phyloP scores from a whole-genome alignment of 2,797 vertebrate genomes.

The Ispidina picta region DNA sequence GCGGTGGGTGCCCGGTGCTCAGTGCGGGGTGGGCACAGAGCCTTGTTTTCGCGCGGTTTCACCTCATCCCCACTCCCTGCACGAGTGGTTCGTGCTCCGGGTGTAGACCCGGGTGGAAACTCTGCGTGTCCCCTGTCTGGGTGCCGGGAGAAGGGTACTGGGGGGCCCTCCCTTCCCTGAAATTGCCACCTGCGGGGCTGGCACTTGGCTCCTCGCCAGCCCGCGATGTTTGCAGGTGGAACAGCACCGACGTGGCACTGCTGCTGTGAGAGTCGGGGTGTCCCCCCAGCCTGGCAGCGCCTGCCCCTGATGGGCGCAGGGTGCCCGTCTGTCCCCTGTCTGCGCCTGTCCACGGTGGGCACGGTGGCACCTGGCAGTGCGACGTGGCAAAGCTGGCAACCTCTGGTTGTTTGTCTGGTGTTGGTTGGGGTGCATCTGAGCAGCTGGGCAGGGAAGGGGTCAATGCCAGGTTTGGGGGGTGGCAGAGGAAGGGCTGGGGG shows the following conservation, averaged over 20 bases:
- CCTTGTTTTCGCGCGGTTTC: not conserved
- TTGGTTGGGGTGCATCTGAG: fast-evolving
- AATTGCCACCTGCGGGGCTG: not conserved
- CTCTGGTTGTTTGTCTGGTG: fast-evolving
- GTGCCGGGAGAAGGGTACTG: not conserved
- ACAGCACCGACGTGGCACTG: fast-evolving
- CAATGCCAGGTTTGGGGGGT: fast-evolving
- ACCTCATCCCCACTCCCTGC: not conserved
- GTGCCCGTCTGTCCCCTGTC: not conserved
- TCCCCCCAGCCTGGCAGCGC: not conserved
- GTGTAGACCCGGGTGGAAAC: not conserved
- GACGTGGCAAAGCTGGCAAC: not conserved
- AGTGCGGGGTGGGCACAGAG: not conserved
- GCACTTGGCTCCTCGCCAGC: not conserved
- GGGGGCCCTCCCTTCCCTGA: not conserved
- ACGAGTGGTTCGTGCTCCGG: not conserved
- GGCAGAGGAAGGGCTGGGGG: not conserved
- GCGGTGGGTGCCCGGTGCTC: not conserved
- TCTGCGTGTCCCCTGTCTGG: not conserved
- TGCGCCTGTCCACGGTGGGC: fast-evolving
- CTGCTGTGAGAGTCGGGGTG: fast-evolving
- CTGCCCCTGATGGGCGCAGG: fast-evolving
- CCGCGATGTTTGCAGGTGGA: not conserved
- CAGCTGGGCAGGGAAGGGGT: not conserved
- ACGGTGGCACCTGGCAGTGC: not conserved